A percentile compares a stretch with the other conserved stretches of the same genome.
These are phyloP conservation scores for Tenthredo livida DNA, from an alignment of 2,888 invertebrate species.

Conservation along the genomic window DNA sequence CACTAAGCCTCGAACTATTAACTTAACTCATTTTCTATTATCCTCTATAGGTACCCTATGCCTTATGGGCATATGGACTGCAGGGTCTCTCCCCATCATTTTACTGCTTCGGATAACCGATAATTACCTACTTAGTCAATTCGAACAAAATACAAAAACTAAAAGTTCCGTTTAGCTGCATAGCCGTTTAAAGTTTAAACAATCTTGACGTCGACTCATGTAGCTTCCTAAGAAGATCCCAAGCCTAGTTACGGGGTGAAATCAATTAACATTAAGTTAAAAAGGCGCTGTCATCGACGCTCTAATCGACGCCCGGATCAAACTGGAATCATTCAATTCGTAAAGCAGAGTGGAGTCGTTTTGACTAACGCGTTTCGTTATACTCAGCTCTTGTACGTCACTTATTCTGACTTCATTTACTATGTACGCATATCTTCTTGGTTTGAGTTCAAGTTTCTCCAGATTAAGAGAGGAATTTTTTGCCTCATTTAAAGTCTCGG, in stretches of 20 bases:
- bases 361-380: slow-evolving; percentile 18
- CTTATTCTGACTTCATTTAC: not conserved
- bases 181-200: not conserved
- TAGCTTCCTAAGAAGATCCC: not conserved
- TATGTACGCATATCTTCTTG: not conserved
- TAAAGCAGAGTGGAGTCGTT: slow-evolving; percentile 21
- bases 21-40: not conserved
- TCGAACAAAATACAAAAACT: not conserved
- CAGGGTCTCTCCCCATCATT: not conserved
- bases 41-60: not conserved
- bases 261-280: slow-evolving; percentile 35
- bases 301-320: slow-evolving; percentile 46
- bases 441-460: not conserved
- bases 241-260: slow-evolving; percentile 26
- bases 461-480: not conserved
- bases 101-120: not conserved
- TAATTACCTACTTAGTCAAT: not conserved
- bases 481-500: not conserved
- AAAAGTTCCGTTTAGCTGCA: not conserved
- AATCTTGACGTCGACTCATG: not conserved
- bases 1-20: not conserved
- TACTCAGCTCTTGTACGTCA: not conserved
- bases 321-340: slow-evolving; percentile 49
- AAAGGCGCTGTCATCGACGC: slow-evolving; percentile 40
- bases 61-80: no score